Base-by-base conservation (phyloP, 2,888 invertebrate genomes). In the Galeopsomyia nigrocyanea region DNA sequence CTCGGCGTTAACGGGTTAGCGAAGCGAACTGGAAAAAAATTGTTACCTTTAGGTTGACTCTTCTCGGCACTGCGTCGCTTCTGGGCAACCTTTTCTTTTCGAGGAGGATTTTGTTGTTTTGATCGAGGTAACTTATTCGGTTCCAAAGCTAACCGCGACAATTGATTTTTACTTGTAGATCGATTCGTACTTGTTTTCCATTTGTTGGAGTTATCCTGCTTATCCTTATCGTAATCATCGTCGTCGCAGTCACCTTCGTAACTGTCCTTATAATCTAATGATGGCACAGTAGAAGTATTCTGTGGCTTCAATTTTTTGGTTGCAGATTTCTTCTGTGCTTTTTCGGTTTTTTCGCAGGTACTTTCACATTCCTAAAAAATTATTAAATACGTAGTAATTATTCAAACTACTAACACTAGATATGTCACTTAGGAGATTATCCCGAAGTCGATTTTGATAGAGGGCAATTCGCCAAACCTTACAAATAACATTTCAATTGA, bases 171-270 rank as follows among this genome's bases (percentile, higher is more conserved):
- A 71, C 81, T 76, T 61, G 73, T 81, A 16, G 82, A 82, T 63
- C 81, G 83, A 60, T 79, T 80, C 3, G 82, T 82, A 75, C 78
- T 86, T 7, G 81, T 84, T 76, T 85, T 86, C 86, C 86, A 86
- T 67, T 83, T 80, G 71, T 85, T 84, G 9, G 81, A 80, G 79
- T 85, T 84, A 46, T 85, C 82, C 49, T 77, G 80, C 72, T 73
- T 80, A 71, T 80, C 82, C 69, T 83, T 82, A 57, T 79, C 78
- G 46, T 84, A 83, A 55, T 85, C 84, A 53, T 82, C 83, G 60
- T 88, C 88, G 75, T 88, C 88, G 66, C 87, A 87, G 73, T 88
- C 88, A 13, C 87, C 87, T 77, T 88, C 88, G 65, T 88, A 88
- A 80, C 85, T 87, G 77, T 88, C 87, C 75, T 84, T 85, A 78